Evolutionary conservation across 1,140 invertebrate genomes (phyloP), one percentile per base, ranked within the genome.

Genomic region (Drosophila parvula): DNA sequence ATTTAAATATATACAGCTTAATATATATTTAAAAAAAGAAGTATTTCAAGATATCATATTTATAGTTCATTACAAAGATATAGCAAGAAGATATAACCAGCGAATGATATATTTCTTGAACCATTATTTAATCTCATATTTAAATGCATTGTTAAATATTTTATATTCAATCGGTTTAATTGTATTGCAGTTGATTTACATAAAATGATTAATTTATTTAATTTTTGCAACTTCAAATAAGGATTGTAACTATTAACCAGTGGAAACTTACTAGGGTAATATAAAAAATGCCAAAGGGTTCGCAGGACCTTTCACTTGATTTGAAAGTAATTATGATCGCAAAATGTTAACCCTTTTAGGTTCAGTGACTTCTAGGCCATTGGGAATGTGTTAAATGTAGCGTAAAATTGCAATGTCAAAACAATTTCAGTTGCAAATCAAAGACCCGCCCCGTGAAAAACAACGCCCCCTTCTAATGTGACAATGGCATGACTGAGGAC

Each of bases 391-490:
- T 62, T 22, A 22, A 86, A 86, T 86, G 77, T 67, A 79, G 83
- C 84, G 73, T 88, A 82, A 88, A 86, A 86, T 88, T 78, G 79
- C 79, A 69, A 68, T 68, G 81, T 48, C 59, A 77, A 67, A 86
- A 76, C 61, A 51, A 55, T 55, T 77, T 65, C 56, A 59, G 64
- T 74, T 74, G 57, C 61, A 76, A 83, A 79, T 85, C 61, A 78
- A 56, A 36, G 36, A 43, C 44, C 60, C 69, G n/a, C 27, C 14
- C 18, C 12, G 28, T 18, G 12, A 18, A 14, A 14, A 48, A 60
- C 34, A 14, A 40, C 16, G 45, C 58, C n/a, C 74, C 74, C 64
- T 27, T 86, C 76, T 86, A 86, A 86, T 86, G 84, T 71, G 76
- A 78, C 76, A 63, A 88, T 86, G 50, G 83, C 83, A 86, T 88